Conservation (phyloP, 2,113 vertebrate genomes). For the Leuciscus idus region DNA sequence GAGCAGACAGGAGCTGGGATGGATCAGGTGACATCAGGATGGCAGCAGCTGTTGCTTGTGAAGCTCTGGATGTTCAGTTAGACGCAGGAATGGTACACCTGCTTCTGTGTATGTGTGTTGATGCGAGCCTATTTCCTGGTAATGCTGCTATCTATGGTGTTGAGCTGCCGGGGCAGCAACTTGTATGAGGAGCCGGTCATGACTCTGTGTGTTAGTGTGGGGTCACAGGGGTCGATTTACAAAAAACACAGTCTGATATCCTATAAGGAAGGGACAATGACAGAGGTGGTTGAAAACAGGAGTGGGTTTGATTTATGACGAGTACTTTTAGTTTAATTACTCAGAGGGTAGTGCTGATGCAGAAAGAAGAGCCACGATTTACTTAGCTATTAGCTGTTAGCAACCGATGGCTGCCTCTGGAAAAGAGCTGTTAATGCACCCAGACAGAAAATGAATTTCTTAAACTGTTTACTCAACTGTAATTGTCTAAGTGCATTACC, state of each 20-base stretch:
- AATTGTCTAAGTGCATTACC: background rate
- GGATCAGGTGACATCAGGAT: slow-evolving; percentile 54
- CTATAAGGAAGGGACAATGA: slow-evolving; percentile 50
- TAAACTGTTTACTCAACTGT: background rate
- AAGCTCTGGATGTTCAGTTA: slow-evolving; percentile 38
- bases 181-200: slow-evolving; percentile 52
- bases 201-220: slow-evolving; percentile 19
- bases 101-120: slow-evolving; percentile 43
- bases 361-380: slow-evolving; percentile 60
- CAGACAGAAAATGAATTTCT: slow-evolving; percentile 10
- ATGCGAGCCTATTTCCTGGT: slow-evolving; percentile 39
- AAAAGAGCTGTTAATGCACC: slow-evolving; percentile 34
- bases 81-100: slow-evolving; percentile 51
- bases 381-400: slow-evolving; percentile 42
- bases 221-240: slow-evolving; percentile 64
- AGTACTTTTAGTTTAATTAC: slow-evolving; percentile 81
- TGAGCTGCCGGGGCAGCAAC: background rate
- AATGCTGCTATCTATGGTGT: slow-evolving; percentile 49
- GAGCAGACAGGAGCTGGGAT: slow-evolving; percentile 37
- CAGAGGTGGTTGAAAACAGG: slow-evolving; percentile 42
- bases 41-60: slow-evolving; percentile 51
- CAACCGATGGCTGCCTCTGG: slow-evolving; percentile 24
- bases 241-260: slow-evolving; percentile 63
- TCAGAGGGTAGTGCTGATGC: slow-evolving; percentile 66
- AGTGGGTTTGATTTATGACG: slow-evolving; percentile 72